Conservation (phyloP, 1,140 invertebrate genomes). For the Rhyzopertha dominica region DNA sequence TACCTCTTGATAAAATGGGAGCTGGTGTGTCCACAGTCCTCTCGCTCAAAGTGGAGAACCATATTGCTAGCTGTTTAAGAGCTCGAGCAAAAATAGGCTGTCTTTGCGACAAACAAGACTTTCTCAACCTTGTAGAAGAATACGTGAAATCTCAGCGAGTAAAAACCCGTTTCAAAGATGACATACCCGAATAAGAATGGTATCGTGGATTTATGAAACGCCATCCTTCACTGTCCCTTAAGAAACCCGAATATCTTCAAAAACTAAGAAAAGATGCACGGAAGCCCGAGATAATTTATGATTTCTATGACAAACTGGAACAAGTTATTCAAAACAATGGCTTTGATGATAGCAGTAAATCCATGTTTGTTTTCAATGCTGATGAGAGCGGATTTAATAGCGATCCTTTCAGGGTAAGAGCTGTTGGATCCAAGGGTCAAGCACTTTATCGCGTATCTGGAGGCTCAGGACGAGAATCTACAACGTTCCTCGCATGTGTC, state of each 20-base stretch:
- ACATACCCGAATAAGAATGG: slow-evolving; percentile 19
- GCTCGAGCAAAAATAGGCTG: slow-evolving; percentile 11
- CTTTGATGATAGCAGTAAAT: background rate
- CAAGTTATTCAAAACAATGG: background rate
- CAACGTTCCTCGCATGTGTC: slow-evolving; percentile 34
- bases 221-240: slow-evolving; percentile 9
- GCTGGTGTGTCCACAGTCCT: background rate
- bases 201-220: slow-evolving; percentile 12
- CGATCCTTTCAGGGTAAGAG: slow-evolving; percentile 17
- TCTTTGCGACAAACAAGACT: slow-evolving; percentile 15
- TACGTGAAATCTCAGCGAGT: slow-evolving; percentile 11
- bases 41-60: slow-evolving; percentile 5
- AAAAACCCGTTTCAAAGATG: slow-evolving; percentile 17
- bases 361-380: slow-evolving; percentile 21
- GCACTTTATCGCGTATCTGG: slow-evolving; percentile 26
- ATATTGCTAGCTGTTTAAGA: slow-evolving; percentile 15
- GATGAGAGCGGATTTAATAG: slow-evolving; percentile 16
- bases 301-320: slow-evolving; percentile 21
- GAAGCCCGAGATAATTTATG: slow-evolving; percentile 19
- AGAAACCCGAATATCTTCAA: slow-evolving; percentile 22
- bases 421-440: slow-evolving; percentile 30
- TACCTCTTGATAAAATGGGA: no score
- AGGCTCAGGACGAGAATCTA: slow-evolving; percentile 32
- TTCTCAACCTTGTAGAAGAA: slow-evolving; percentile 8
- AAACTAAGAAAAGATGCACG: slow-evolving; percentile 20